Evolutionary conservation across 2,888 invertebrate species (phyloP), one percentile per base, ranked within the genome.

Genomic region (Leptopilina drosophilae): DNA sequence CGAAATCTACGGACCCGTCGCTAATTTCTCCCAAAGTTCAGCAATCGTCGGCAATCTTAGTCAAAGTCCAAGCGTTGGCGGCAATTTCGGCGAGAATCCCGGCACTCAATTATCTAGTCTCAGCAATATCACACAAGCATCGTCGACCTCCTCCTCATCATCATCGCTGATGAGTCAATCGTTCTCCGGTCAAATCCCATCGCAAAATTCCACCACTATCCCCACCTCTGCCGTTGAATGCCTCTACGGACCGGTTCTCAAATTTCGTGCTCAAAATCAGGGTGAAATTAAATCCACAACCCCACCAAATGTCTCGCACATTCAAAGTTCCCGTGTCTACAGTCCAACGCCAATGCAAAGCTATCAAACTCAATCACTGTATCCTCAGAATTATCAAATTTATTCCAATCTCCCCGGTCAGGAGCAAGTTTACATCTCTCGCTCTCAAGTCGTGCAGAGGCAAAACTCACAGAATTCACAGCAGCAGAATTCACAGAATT

Each of bases 241-340:
- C 76, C 82, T 91, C n/a, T 92, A 91, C 82, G 91, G 91, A 0
- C 91, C 91, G n/a, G 91, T 92, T 14, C 80, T 91, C 65, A 92
- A 91, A 79, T 91, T 92, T 80, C 90, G 90, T 8, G 88, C 85
- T 2, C 73, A 73, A n/a, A 73, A 40, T 73, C 73, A 73, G 12
- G 73, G 76, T 9, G 89, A 89, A 7, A 78, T 81, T 12, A 89
- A 86, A 59, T 49, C 86, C 5, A 80, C 84, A 5, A 79, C 84
- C 8, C 78, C 78, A 64, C 85, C 85, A 0, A 73, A 56, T 56
- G 33, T 73, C 7, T 82, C 87, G 15, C 84, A 85, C 75, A 77
- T 87, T 46, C 89, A 89, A 73, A 86, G 83, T 79, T 80, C 86
- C 1, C 84, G 90, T 7, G 84, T 87, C n/a, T 87, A 86, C 66